A percentile compares a stretch with the other conserved stretches of the same genome.
phyloP scores from a whole-genome alignment of 1,140 invertebrate genomes.

The Triops cancriformis region DNA sequence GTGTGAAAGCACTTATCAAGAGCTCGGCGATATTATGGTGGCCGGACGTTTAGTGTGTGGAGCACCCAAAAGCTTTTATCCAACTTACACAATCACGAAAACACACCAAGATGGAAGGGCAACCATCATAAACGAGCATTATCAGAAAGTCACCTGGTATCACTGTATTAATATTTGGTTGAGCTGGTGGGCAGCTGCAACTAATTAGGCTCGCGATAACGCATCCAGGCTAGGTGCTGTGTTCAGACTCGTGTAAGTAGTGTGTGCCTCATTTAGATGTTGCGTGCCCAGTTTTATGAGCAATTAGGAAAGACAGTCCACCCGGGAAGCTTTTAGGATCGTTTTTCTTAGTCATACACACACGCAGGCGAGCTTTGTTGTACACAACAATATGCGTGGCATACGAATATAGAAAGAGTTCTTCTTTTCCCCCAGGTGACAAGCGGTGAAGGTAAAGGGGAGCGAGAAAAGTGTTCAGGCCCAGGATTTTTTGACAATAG shows the following conservation, averaged over 20 bases:
- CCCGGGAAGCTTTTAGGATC: neutral
- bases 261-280: neutral
- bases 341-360: neutral
- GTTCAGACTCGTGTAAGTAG: neutral
- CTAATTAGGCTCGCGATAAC: neutral
- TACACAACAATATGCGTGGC: neutral
- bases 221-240: neutral
- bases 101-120: neutral
- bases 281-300: neutral
- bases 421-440: neutral
- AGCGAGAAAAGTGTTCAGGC: no score
- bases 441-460: no score
- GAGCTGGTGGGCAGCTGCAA: neutral
- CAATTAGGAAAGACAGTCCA: neutral
- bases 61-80: neutral
- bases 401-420: neutral
- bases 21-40: neutral
- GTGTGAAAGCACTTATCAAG: conserved; percentile 2
- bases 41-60: neutral
- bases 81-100: neutral
- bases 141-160: neutral
- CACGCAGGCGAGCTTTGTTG: neutral
- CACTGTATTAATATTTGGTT: neutral
- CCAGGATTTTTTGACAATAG: no score
- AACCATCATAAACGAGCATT: neutral